These are phyloP conservation scores for Stenoptilia bipunctidactyla DNA, from an alignment of 2,888 invertebrate species.

Conservation along the genomic window DNA sequence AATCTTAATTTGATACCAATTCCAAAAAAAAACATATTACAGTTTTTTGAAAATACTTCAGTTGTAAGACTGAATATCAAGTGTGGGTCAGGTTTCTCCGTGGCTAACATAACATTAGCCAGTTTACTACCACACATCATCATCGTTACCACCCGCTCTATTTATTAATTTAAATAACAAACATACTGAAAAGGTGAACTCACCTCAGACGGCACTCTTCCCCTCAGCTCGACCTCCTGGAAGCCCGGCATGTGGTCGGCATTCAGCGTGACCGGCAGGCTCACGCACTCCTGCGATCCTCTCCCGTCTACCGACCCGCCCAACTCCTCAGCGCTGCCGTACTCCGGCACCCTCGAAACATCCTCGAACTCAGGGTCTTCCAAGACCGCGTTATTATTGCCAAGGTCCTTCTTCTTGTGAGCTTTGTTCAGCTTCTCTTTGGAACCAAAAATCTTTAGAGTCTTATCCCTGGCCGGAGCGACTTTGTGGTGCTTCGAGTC, in stretches of 20 bases:
- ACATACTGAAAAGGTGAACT: constrained; percentile 17
- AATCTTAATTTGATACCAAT: no score
- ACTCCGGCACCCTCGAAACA: constrained; percentile 38
- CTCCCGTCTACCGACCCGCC: constrained; percentile 48
- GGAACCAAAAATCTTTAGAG: constrained; percentile 63
- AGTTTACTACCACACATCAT: no score
- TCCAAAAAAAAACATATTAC: no score
- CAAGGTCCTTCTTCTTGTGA: constrained; percentile 56
- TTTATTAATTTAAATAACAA: no score
- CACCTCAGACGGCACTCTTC: constrained; percentile 59
- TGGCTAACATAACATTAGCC: no score
- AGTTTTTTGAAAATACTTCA: no score
- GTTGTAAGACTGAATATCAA: no score
- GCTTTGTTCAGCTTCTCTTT: constrained; percentile 66
- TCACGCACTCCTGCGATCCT: constrained; percentile 61
- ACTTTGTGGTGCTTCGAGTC: constrained; percentile 73
- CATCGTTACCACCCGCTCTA: no score
- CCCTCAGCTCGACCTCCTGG: constrained; percentile 58
- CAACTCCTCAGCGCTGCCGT: constrained; percentile 59
- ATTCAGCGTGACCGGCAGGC: constrained; percentile 58
- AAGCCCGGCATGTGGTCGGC: constrained; percentile 61
- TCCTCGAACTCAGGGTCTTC: constrained; percentile 63
- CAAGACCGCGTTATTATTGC: constrained; percentile 60
- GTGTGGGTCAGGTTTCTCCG: no score
- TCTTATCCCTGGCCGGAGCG: constrained; percentile 56